Evolutionary conservation across 2,888 invertebrate species (phyloP).

Genomic region (Sphaeridia pumilis): DNA sequence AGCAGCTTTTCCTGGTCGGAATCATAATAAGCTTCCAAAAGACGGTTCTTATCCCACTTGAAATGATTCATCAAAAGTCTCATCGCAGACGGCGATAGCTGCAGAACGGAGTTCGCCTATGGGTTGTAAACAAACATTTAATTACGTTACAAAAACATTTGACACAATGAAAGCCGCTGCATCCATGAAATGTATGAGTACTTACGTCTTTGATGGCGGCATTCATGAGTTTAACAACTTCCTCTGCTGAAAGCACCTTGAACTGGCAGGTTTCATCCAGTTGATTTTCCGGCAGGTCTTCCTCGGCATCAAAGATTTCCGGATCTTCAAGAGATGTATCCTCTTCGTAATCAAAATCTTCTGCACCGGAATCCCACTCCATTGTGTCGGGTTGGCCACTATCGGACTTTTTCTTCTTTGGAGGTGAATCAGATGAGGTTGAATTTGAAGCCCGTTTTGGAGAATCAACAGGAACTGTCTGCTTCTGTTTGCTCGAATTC

Average conservation of each 20-base stretch:
- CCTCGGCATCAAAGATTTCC: background rate
- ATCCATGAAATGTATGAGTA: too few relatives aligned
- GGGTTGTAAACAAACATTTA: conserved; percentile 1
- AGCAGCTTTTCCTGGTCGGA: conserved; percentile 88
- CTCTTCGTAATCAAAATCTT: too few relatives aligned
- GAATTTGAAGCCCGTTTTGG: too few relatives aligned
- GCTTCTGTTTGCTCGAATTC: too few relatives aligned
- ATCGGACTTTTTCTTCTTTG: too few relatives aligned
- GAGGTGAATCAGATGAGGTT: too few relatives aligned
- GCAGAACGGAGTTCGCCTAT: conserved; percentile 37
- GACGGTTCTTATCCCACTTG: conserved; percentile 96
- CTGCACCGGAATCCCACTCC: too few relatives aligned
- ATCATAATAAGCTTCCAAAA: conserved; percentile 93
- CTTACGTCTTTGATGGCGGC: background rate
- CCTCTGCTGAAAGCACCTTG: background rate
- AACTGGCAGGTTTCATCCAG: background rate
- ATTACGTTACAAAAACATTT: too few relatives aligned
- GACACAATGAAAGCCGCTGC: too few relatives aligned
- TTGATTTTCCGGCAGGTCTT: background rate
- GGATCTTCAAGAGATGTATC: too few relatives aligned
- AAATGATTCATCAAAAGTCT: conserved; percentile 92
- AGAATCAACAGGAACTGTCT: too few relatives aligned
- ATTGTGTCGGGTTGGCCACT: too few relatives aligned
- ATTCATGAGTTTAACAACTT: background rate
- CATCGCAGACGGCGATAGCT: conserved; percentile 76